Evolutionary conservation across 2,888 invertebrate species (phyloP).

Genomic region (Globia sparganii): DNA sequence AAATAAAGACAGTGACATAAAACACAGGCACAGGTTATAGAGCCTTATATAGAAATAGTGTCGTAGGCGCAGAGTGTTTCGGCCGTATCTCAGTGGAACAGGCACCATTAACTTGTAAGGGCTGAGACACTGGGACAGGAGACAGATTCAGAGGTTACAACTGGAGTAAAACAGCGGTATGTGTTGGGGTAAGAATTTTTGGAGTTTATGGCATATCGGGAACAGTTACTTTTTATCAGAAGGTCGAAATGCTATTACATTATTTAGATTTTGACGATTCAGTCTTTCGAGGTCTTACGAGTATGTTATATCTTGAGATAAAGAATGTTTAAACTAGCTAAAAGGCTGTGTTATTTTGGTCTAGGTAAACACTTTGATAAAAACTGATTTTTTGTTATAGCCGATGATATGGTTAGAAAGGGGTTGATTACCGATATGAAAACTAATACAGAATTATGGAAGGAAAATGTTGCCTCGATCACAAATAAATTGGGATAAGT

Average conservation of each 20-base stretch:
- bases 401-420: too few relatives aligned
- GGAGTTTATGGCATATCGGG: background rate
- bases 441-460: too few relatives aligned
- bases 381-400: background rate
- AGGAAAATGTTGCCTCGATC: too few relatives aligned
- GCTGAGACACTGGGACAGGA: conserved; percentile 31
- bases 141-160: conserved; percentile 27
- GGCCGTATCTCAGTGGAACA: conserved; percentile 83
- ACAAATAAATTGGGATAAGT: too few relatives aligned
- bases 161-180: background rate
- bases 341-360: background rate
- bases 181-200: background rate
- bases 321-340: background rate
- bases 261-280: background rate
- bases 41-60: conserved; percentile 69
- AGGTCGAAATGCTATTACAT: background rate
- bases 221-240: background rate
- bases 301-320: too few relatives aligned
- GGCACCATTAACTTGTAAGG: conserved; percentile 81
- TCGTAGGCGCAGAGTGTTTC: conserved; percentile 72
- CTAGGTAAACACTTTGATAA: background rate
- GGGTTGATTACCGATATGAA: too few relatives aligned
- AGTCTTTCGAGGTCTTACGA: background rate
- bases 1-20: conserved; percentile 33
- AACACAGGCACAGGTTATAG: conserved; percentile 30